A percentile compares a stretch with the other conserved stretches of the same genome.
These are phyloP conservation scores for Bostrychus sinensis DNA, from an alignment of 2,113 vertebrate species.

Conservation along the genomic window DNA sequence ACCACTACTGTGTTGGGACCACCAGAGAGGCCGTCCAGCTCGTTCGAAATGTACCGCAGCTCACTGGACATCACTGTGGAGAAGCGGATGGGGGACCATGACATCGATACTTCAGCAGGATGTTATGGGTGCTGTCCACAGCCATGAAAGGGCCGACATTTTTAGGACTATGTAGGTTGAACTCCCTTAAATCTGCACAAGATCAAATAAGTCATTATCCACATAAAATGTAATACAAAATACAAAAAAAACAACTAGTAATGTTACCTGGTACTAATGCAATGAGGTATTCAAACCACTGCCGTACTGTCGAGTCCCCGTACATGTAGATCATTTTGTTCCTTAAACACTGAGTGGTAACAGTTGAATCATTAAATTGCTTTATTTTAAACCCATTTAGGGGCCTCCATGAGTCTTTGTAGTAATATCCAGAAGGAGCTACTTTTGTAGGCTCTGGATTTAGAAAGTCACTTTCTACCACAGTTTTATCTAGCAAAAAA, in stretches of 20 bases:
- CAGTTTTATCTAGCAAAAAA: constrained; percentile 36
- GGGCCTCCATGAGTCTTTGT: constrained; percentile 85
- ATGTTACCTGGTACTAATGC: constrained; percentile 85
- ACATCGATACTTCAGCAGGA: constrained; percentile 89
- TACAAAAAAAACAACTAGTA: neutral
- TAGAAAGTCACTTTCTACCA: constrained; percentile 34
- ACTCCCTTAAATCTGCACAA: constrained; percentile 85
- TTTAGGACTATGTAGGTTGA: constrained; percentile 90
- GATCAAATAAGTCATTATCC: constrained; percentile 1
- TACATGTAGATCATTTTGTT: constrained; percentile 91
- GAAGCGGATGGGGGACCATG: constrained; percentile 97
- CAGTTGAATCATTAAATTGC: constrained; percentile 84
- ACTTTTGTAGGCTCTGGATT: constrained; percentile 40
- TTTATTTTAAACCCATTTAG: constrained; percentile 69
- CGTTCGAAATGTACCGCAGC: constrained; percentile 90
- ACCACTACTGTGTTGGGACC: constrained; percentile 88
- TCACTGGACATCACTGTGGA: constrained; percentile 86
- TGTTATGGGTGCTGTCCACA: constrained; percentile 88
- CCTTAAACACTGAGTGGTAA: constrained; percentile 85
- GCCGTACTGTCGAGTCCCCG: constrained; percentile 94
- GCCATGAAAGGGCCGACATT: constrained; percentile 93
- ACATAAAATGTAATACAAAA: neutral
- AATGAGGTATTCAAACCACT: constrained; percentile 96
- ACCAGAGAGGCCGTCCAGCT: constrained; percentile 88
- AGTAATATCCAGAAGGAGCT: constrained; percentile 89